Evolutionary conservation across 1,140 invertebrate genomes (phyloP), one percentile per base, ranked within the genome.

Genomic region (Dryas iulia): DNA sequence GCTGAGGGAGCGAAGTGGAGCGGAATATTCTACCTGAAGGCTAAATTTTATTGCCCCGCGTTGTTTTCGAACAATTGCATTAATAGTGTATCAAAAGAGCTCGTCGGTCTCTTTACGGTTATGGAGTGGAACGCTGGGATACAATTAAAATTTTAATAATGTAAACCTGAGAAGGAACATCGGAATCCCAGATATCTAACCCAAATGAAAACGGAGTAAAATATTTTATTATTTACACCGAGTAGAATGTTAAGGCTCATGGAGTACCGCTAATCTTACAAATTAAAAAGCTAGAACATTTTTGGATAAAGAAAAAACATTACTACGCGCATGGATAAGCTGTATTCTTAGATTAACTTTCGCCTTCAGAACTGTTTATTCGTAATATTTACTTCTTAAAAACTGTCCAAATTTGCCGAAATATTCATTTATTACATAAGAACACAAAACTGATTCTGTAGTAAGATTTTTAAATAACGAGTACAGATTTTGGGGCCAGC

Each of bases 31-130:
- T 79, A 88, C 87, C 86, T 90, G 86, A 86, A 87, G 84, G 87
- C 85, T 82, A 86, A 83, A 87, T 86, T 90, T 88, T 88, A 90
- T 88, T 82, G 81, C 82, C 79, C 67, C 71, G 78, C 81, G 77
- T 79, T 84, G 86, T 88, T 88, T 86, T 86, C 82, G 80, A 90
- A 86, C 86, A 87, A 88, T 90, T 85, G 86, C 87, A 90, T 88
- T 88, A 88, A 88, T 87, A 90, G 83, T 86, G 82, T 86, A 88
- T 88, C 87, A 90, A 80, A 77, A 76, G 78, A 81, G 73, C 77
- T 73, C 78, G 72, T 77, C 67, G 74, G 65, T 73, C 78, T 82
- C 82, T 87, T 84, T 83, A 84, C 77, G 81, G 82, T 81, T 69
- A 73, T 75, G 78, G 78, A 76, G 76, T 74, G 72, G 72, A 71